Base-by-base conservation (phyloP, 2,888 invertebrate genomes). In the Amphiduros pacificus region DNA sequence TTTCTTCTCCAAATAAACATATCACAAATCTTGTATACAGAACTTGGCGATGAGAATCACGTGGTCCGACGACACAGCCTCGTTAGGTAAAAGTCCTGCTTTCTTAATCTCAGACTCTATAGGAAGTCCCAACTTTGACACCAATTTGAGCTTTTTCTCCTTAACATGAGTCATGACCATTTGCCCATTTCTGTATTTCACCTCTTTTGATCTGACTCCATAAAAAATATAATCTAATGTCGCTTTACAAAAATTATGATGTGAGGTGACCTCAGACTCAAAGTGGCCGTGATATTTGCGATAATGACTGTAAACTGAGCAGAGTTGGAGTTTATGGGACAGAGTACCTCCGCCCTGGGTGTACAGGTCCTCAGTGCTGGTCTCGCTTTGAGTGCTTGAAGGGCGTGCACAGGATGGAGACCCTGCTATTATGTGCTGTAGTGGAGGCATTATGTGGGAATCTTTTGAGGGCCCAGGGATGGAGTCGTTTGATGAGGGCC, bases 161-260 rank as follows among this genome's bases (percentile, higher is more conserved):
- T 17, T 11, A 9, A 26, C 52, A 5, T 6, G 6, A n/a, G 27
- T 27, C 9, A 48, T 48, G 20, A 17, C 9, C 9, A 48, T 24
- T 24, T 14, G 6, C 3, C 22, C 44, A 14, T 51, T 40, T 22
- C 41, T 29, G 2, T 36, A 22, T 11, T 55, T 44, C 6, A 17
- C 32, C 28, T 11, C 36, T 9, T 41, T 17, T 2, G 28, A 20
- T 28, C 49, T 28, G 4, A 28, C 27, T n/a, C 31, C 29, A 29
- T 91, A 93, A 81, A 94, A 93, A 64, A 97, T 93, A 77, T 94
- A 95, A 83, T 97, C 96, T 0, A 96, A 94, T 0, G 73, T 74
- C 48, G 71, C 71, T 5, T 69, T 70, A 5, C 89, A 90, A 57
- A 89, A 82, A 90, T 91, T 91, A 57, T 94, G 94, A 78, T 85